Evolutionary conservation across 2,888 invertebrate genomes (phyloP), one percentile per base, ranked within the genome.

Genomic region (Drosophila barbarae): DNA sequence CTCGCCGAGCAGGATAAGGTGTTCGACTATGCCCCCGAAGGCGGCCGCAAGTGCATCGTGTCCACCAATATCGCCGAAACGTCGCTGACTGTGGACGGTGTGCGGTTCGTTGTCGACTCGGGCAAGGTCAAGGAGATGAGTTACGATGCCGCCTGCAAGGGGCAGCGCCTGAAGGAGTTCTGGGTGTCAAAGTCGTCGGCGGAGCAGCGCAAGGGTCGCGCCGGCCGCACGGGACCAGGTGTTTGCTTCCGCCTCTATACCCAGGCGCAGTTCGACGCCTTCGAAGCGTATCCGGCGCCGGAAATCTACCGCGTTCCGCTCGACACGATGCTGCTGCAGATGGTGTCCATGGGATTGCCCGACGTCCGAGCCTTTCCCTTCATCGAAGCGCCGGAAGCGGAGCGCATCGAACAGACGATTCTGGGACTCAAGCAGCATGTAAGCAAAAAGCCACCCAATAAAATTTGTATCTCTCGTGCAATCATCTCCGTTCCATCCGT

Each of bases 31-130:
- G 93, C 98, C 1, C 98, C 98, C 1, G 96, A 97, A 57, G 96
- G 98, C 5, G 93, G 97, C 3, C 92, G 99, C 55, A 99, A 99
- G 88, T 99, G 98, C 88, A 97, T 99, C 66, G 93, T 99, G 1
- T 96, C 98, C 0, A 99, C 99, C 1, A 99, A 99, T 87, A 99
- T 99, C 61, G 98, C 99, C 0, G 99, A 99, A 91, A 99, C 99
- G 0, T 98, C 98, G 0, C 95, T 99, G 5, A 99, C 99, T 0
- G 98, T 99, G 56, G 99, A 99, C 88, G 99, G 99, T 0, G 95
- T 99, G 55, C 91, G 99, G 84, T 99, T 99, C 90, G 99, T 99
- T 0, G 93, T 96, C 0, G 99, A 99, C 89, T 98, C 98, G 3
- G 99, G 99, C 30, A 98, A 97, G 91, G 96, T 93, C 0, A 98